Percentiles rank a stretch among this genome's conserved stretches.
Conservation (phyloP, 2,797 vertebrate genomes). For the Amphiprion clarkii region DNA sequence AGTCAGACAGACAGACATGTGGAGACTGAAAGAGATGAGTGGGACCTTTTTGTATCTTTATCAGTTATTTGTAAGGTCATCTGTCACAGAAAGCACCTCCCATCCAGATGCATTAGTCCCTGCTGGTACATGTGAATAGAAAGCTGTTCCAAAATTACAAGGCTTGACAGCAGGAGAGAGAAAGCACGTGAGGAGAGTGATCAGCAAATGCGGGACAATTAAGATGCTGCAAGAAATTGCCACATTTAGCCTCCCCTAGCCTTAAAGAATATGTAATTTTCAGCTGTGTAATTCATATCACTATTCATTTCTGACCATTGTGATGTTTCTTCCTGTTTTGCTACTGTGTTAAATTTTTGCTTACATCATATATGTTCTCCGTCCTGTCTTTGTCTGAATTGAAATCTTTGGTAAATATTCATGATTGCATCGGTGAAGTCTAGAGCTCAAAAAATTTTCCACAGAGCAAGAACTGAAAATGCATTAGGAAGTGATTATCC, state of each 20-base stretch:
- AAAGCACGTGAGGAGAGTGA: conserved; percentile 19
- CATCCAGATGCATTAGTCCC: conserved; percentile 54
- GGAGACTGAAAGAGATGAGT: conserved; percentile 41
- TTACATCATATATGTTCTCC: too few relatives aligned
- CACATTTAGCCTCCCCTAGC: background rate
- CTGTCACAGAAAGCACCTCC: conserved; percentile 58
- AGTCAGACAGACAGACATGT: conserved; percentile 22
- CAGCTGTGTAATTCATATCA: background rate
- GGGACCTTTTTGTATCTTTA: conserved; percentile 49
- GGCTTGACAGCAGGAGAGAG: conserved; percentile 31
- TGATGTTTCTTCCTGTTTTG: too few relatives aligned
- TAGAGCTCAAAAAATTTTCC: background rate
- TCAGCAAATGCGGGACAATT: conserved; percentile 29
- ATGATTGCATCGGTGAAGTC: background rate
- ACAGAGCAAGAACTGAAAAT: background rate
- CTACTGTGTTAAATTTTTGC: too few relatives aligned
- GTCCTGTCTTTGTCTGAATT: too few relatives aligned
- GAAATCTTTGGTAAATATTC: background rate
- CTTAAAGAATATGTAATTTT: background rate
- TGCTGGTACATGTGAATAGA: conserved; percentile 32
- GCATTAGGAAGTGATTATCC: background rate
- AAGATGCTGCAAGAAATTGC: background rate
- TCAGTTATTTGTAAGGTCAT: conserved; percentile 61
- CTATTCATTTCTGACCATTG: background rate
- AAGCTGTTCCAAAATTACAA: conserved; percentile 42